Evolutionary conservation across 2,888 invertebrate genomes (phyloP).

Genomic region (Dione vanillae): DNA sequence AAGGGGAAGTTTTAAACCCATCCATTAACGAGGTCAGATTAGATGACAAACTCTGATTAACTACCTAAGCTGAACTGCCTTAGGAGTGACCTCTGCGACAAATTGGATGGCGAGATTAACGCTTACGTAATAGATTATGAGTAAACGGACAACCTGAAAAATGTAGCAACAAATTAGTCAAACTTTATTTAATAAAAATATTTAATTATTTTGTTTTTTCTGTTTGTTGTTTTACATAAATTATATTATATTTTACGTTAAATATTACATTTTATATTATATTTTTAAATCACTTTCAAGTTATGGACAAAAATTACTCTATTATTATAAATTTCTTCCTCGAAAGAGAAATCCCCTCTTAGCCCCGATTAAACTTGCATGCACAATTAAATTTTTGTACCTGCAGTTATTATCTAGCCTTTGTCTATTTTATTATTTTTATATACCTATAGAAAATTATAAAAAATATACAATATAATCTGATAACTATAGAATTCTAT

Average conservation of each 20-base stretch:
- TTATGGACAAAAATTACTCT: too few species aligned
- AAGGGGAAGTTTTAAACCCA: not conserved
- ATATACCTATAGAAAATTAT: too few species aligned
- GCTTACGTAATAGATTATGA: not conserved
- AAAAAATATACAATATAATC: too few species aligned
- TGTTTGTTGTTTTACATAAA: not conserved
- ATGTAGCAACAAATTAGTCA: constrained; percentile 1
- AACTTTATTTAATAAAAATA: not conserved
- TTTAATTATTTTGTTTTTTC: not conserved
- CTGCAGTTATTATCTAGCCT: too few species aligned
- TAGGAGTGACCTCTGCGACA: constrained; percentile 5
- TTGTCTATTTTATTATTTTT: too few species aligned
- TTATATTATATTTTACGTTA: too few species aligned
- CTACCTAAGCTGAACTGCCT: constrained; percentile 14
- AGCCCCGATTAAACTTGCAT: too few species aligned
- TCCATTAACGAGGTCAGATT: not conserved
- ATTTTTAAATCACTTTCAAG: too few species aligned
- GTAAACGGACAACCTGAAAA: not conserved
- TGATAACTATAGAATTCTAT: not conserved
- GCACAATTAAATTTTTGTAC: too few species aligned
- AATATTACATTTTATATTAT: too few species aligned
- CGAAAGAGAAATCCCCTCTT: too few species aligned
- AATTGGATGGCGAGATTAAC: constrained; percentile 21
- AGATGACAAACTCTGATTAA: constrained; percentile 24
- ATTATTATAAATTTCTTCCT: too few species aligned